A percentile compares a stretch with the other conserved stretches of the same genome.
Evolutionary conservation across 2,797 vertebrate species (phyloP).

Genomic region (Myripristis murdjan): DNA sequence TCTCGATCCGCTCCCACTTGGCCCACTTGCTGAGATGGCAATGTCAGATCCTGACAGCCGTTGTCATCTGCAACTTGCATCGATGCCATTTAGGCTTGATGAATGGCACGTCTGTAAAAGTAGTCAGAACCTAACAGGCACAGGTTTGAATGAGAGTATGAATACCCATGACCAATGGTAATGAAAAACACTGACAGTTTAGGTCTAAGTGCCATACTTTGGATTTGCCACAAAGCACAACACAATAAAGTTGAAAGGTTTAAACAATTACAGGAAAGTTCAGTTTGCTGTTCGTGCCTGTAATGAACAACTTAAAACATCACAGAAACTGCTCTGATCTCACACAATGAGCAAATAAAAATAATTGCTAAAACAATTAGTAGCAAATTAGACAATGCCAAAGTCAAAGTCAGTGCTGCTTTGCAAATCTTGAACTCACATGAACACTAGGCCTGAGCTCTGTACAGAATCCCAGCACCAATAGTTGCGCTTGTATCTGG

Average conservation of each 20-base stretch:
- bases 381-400: slow-evolving; percentile 23
- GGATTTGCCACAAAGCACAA: too few species aligned
- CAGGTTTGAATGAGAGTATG: slow-evolving; percentile 63
- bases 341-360: too few species aligned
- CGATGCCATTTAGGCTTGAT: slow-evolving; percentile 70
- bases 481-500: too few species aligned
- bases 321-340: too few species aligned
- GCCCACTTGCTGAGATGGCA: slow-evolving; percentile 68
- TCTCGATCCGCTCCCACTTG: slow-evolving; percentile 78
- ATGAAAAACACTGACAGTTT: neutral
- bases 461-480: too few species aligned
- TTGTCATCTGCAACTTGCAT: slow-evolving; percentile 75
- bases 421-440: slow-evolving; percentile 24
- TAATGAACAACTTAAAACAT: too few species aligned
- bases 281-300: too few species aligned
- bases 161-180: slow-evolving; percentile 35
- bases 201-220: neutral
- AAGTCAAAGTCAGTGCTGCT: slow-evolving; percentile 6
- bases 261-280: too few species aligned
- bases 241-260: too few species aligned
- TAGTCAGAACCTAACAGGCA: slow-evolving; percentile 46
- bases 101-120: slow-evolving; percentile 77
- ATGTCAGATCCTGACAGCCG: slow-evolving; percentile 79
- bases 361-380: too few species aligned
- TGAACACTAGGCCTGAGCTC: too few species aligned